Conservation (phyloP, 2,113 vertebrate species). For the Nerophis lumbriciformis region DNA sequence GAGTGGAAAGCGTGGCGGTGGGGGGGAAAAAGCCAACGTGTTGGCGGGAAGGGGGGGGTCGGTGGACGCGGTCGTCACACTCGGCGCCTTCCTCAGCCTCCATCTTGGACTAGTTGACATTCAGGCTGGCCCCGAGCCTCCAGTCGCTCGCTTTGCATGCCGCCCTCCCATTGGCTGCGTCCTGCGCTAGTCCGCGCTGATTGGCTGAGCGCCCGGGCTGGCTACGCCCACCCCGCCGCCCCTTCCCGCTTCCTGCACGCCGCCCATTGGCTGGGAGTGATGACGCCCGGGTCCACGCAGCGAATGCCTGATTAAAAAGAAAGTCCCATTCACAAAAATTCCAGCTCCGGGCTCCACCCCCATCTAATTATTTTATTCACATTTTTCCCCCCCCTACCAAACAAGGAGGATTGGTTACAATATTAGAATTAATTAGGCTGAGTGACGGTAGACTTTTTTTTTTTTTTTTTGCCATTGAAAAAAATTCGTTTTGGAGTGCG, state of each 20-base stretch:
- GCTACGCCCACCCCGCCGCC: constrained; percentile 63
- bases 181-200: constrained; percentile 82
- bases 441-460: constrained; percentile 7
- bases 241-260: constrained; percentile 39
- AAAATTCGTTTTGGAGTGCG: neutral
- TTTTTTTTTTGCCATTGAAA: neutral
- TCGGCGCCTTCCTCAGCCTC: constrained; percentile 83
- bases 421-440: constrained; percentile 29
- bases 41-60: no score
- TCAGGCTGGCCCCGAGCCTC: constrained; percentile 79
- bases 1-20: neutral
- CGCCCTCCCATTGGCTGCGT: constrained; percentile 74
- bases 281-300: constrained; percentile 71
- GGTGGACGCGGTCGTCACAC: constrained; percentile 66
- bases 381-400: constrained; percentile 28
- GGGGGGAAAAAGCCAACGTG: constrained; percentile 14
- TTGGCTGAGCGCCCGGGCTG: constrained; percentile 64
- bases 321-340: constrained; percentile 88
- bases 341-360: constrained; percentile 4
- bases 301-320: constrained; percentile 75
- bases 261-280: constrained; percentile 61
- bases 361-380: constrained; percentile 48
- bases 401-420: constrained; percentile 2
- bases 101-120: constrained; percentile 98
- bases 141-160: constrained; percentile 83